Evolutionary conservation across 2,797 vertebrate genomes (phyloP), one percentile per base, ranked within the genome.

Genomic region (Calcarius lapponicus): DNA sequence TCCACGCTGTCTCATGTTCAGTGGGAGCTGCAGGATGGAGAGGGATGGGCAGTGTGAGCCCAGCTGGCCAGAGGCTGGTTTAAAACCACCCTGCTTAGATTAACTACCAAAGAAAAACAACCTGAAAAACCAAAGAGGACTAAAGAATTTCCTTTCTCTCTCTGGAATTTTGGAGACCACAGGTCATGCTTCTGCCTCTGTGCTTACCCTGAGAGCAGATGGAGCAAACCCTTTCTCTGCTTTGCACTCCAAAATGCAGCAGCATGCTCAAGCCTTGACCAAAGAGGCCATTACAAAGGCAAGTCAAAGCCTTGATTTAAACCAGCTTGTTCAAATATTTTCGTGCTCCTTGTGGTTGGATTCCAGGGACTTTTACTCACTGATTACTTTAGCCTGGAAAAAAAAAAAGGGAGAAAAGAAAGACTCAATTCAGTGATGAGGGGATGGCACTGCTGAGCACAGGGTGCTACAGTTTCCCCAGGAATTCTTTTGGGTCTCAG

Each of bases 321-420:
- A 92, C 74, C 72, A 93, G 65, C 72, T 92, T 92, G 48, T 90
- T 94, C 81, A 83, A 95, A 95, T 76, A 89, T 91, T 86, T 91
- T 72, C 17, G 3, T 1, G 7, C 84, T 66, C 86, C 28, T 40
- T 76, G 62, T 57, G 86, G 81, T 92, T 78, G 45, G 45, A 85
- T 93, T 96, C 82, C 91, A 95, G n/a, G n/a, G 92, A 51, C 21
- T 90, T 91, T 92, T 60, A 79, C 54, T 84, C 54, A 50, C 25
- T 72, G 86, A 88, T 92, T 72, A 91, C 69, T 89, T 95, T 73
- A 90, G 64, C 78, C 62, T 85, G 85, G 60, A 6, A 47, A 79
- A 91, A 79, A 91, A 61, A 86, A 53, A 45, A 38, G 26, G 82
- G 84, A 1, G 16, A 32, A 54, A 86, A 93, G 57, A 96, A 96